These are phyloP conservation scores for Tanypteryx hageni DNA, from an alignment of 2,888 invertebrate species.

Conservation along the genomic window DNA sequence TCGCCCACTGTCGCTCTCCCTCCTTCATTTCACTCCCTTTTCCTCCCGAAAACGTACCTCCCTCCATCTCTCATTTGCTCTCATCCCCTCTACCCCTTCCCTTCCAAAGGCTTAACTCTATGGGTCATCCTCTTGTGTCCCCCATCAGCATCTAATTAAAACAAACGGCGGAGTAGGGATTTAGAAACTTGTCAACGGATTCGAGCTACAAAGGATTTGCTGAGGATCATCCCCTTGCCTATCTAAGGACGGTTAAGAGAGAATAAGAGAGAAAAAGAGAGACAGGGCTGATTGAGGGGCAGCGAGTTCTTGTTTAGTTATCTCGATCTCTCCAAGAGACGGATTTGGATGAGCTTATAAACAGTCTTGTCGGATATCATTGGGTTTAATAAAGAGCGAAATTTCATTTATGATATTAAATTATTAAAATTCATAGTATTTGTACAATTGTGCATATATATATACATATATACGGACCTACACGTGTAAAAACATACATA, in stretches of 20 bases:
- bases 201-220: constrained; percentile 42
- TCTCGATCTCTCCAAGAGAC: constrained; percentile 21
- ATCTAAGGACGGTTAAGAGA: background rate
- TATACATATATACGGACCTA: too few species aligned
- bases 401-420: too few species aligned
- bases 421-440: too few species aligned
- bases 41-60: background rate
- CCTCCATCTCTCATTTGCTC: too few species aligned
- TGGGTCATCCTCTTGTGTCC: constrained; percentile 21
- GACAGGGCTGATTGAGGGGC: background rate
- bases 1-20: background rate
- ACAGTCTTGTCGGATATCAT: too few species aligned
- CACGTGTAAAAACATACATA: too few species aligned
- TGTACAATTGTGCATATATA: too few species aligned
- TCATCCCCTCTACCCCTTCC: background rate
- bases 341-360: constrained; percentile 45
- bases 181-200: constrained; percentile 53
- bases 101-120: constrained; percentile 31
- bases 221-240: constrained; percentile 6
- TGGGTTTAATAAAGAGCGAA: too few species aligned
- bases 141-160: constrained; percentile 44
- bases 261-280: background rate
- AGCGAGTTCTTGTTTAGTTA: background rate
- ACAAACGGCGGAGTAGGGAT: constrained; percentile 48
- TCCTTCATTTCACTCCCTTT: background rate